Evolutionary conservation across 2,888 invertebrate species (phyloP), one percentile per base, ranked within the genome.

Genomic region (Pammene fasciana): DNA sequence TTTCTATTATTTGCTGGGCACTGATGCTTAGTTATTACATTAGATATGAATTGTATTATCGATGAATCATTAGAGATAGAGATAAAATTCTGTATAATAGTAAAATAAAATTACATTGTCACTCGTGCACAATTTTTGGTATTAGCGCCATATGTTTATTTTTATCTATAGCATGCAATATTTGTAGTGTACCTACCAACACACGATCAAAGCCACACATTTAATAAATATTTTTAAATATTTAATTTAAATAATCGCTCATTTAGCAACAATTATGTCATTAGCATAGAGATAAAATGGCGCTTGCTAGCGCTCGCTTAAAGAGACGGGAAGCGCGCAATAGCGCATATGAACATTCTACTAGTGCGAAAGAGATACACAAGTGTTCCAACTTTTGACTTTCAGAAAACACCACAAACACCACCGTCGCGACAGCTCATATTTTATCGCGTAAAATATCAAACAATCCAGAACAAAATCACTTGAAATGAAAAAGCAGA

Each of bases 1-100:
- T 65, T 70, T 46, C 62, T 4, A 36, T 71, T 36, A 68, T 65
- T 71, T 71, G 71, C 71, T 56, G 68, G 57, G 50, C 67, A 70
- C 70, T 57, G n/a, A 61, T 60, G 70, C 70, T 65, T 70, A 54
- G 60, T 70, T 70, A 41, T 59, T 65, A 14, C 68, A 68, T 59
- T 68, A 59, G 68, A 54, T 65, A 59, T 57, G 13, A 55, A 60
- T 16, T 48, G 38, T 46, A 18, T 36, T n/a, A 7, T 41, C 26
- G 14, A 38, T 57, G 36, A 16, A 16, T 38, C 16, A 50, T 41
- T 52, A 41, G 18, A 38, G 10, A n/a, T 41, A n/a, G 16, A 18
- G 5, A 41, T 50, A 41, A 50, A 52, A 45, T 59, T 59, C 13
- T n/a, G 5, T 62, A 18, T 41, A 46, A 48, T 34, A 10, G 36